Conservation (phyloP, 2,113 vertebrate species). For the Ptilorrhoa leucosticta region DNA sequence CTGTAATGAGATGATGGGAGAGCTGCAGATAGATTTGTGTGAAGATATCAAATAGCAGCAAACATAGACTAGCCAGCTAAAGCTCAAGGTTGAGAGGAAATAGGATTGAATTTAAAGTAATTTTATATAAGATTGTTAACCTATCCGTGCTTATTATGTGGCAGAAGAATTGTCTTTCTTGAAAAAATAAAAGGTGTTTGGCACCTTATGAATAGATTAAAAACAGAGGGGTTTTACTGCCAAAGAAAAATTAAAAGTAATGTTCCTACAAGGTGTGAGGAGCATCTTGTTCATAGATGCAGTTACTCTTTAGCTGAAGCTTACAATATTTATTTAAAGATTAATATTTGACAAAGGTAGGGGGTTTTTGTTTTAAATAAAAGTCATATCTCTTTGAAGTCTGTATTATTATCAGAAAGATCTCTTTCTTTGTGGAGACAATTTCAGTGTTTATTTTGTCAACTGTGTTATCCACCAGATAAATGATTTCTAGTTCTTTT, state of each 20-base stretch:
- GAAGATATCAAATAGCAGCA: not conserved
- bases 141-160: not conserved
- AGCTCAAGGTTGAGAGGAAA: not conserved
- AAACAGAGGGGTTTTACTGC: not conserved
- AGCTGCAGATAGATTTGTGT: not conserved
- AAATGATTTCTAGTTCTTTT: not conserved
- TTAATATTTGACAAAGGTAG: not conserved
- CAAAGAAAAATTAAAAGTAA: not conserved
- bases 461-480: not conserved
- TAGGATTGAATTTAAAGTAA: not conserved
- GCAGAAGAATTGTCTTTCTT: not conserved
- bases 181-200: not conserved
- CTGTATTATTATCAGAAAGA: not conserved
- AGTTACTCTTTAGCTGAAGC: not conserved
- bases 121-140: not conserved
- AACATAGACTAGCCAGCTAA: not conserved
- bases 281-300: not conserved
- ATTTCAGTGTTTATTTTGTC: not conserved
- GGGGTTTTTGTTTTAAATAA: not conserved
- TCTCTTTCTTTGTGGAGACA: not conserved
- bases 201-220: not conserved
- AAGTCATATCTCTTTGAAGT: not conserved
- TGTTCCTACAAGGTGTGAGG: not conserved
- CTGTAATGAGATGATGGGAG: not conserved
- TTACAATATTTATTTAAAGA: not conserved